phyloP scores from a whole-genome alignment of 2,113 vertebrate species.

The Regulus satrapa region DNA sequence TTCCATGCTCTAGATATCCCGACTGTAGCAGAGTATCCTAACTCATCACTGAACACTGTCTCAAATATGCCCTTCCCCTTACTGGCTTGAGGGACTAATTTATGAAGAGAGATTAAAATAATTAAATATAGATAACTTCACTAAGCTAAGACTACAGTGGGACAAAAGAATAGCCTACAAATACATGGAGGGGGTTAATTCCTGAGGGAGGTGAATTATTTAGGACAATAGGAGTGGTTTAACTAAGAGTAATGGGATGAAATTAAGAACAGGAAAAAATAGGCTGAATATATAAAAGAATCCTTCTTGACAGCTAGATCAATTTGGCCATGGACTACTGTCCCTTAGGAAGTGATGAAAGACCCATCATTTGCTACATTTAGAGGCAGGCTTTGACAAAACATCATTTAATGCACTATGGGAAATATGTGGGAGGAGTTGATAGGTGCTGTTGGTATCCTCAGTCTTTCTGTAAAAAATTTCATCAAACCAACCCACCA shows the following conservation, averaged over 20 bases:
- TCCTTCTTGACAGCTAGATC: background rate
- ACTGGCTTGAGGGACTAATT: slow-evolving; percentile 53
- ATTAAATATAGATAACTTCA: slow-evolving; percentile 52
- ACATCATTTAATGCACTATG: background rate
- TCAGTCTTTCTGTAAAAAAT: background rate
- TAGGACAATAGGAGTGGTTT: slow-evolving; percentile 29
- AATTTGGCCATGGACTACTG: background rate
- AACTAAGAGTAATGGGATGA: slow-evolving; percentile 44
- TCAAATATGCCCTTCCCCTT: slow-evolving; percentile 12
- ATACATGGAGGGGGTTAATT: slow-evolving; percentile 22
- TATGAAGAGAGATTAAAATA: slow-evolving; percentile 56
- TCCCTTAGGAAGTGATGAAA: slow-evolving; percentile 22
- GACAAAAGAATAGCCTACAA: slow-evolving; percentile 42
- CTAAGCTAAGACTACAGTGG: slow-evolving; percentile 38
- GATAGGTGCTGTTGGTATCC: background rate
- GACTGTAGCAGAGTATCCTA: background rate
- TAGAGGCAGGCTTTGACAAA: background rate
- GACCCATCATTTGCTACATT: background rate
- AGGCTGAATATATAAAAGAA: background rate
- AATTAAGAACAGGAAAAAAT: slow-evolving; percentile 43
- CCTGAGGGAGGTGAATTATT: slow-evolving; percentile 56
- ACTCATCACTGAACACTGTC: background rate
- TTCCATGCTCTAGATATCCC: slow-evolving; percentile 22
- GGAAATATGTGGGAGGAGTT: background rate
- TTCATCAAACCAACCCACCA: background rate